Evolutionary conservation across 2,113 vertebrate species (phyloP), one percentile per base, ranked within the genome.

Genomic region (Saguinus imperator): DNA sequence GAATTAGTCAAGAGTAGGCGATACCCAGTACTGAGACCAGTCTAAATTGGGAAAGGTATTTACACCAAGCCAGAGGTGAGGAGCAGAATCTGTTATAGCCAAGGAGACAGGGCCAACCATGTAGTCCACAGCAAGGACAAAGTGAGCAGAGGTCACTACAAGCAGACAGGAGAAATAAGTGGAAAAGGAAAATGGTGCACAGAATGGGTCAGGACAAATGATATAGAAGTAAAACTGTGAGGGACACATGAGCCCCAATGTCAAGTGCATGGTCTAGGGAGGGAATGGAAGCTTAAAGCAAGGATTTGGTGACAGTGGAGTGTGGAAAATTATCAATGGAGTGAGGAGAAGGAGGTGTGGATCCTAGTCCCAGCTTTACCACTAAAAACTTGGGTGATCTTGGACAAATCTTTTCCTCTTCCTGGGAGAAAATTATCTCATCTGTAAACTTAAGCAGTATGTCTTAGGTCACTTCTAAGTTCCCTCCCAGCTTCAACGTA

Each of bases 181-280:
- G n/a, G 1, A 32, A 23, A 91, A 57, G 45, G 37, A n/a, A 77
- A 35, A 6, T 0, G 5, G 8, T 35, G 3, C 3, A n/a, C 64
- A 48, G n/a, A 52, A 35, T 11, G 5, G 70, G 10, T 64, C 37
- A 75, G 20, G 21, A 32, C 16, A 89, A 58, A 35, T 13, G 27
- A 40, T 4, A 23, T 21, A 91, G 10, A 64, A 29, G 2, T 0
- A 29, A 75, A 64, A 40, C 16, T 48, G 20, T 32, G 35, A 85
- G 57, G 21, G 40, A 43, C 32, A 37, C 32, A 43, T 40, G 86
- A 79, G 29, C 40, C 37, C 3, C 37, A 35, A 32, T n/a, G 14
- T 45, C 57, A n/a, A 27, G 18, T 27, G 7, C 27, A 9, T 1
- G n/a, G 45, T 57, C 27, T 40, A 75, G 79, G 70, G 55, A 58